Base-by-base conservation (phyloP, 2,113 vertebrate genomes). In the Cryptotis parvus region DNA sequence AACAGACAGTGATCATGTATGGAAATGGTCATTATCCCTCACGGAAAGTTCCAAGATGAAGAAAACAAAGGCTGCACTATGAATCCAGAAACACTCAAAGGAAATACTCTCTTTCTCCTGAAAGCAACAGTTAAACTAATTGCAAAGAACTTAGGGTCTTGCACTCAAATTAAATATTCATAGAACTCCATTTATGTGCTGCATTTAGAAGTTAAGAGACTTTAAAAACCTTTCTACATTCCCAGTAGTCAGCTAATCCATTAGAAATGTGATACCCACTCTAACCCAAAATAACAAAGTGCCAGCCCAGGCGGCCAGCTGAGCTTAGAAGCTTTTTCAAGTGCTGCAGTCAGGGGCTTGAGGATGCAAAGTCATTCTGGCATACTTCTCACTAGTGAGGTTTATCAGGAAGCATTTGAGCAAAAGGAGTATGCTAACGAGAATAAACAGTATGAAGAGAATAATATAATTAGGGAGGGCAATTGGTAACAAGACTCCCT, bases 91-190 rank as follows among this genome's bases (percentile, higher is more conserved):
- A 78, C 41, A 76, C 88, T 87, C 63, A 79, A 72, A 94, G 79
- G 83, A 90, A 92, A 94, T 35, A 5, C 33, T 58, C 77, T 84
- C 80, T 84, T 74, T 68, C 84, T 79, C 45, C 84, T 73, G 70
- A 94, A 95, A 94, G 95, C 95, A 94, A 93, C 95, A 96, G 95
- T 97, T 93, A 91, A 94, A 96, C 91, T 96, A 94, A 96, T 96
- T 96, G 87, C 94, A 94, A 94, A 93, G 95, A 95, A 96, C 93
- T 94, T 84, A 18, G 15, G 90, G 92, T 74, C 95, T 97, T 97
- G 97, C 91, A 97, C 86, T 96, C 94, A 91, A 95, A 97, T 97
- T 97, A 98, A 98, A 97, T 97, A 98, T 97, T 97, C 96, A 98
- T 93, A 96, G 95, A 96, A 94, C 41, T 94, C 96, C 95, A 97